Base-by-base conservation (phyloP, 2,797 vertebrate genomes). In the Coluber constrictor region DNA sequence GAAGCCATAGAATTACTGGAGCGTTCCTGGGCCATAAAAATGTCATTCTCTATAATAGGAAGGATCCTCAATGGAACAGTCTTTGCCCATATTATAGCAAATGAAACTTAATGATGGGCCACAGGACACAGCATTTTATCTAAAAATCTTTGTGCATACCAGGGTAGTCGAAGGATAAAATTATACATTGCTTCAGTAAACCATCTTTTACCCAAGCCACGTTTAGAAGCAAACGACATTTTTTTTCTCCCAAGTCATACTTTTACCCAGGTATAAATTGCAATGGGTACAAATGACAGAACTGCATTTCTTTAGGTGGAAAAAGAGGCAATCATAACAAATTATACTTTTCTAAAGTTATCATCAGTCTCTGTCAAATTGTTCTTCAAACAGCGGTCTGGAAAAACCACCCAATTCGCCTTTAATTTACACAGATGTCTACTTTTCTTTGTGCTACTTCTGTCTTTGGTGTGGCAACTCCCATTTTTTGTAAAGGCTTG, bases 291-390 rank as follows among this genome's bases (percentile, higher is more conserved):
- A 97, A 97, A 95, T 95, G 96, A 94, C 92, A 96, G 91, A 96
- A 94, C 95, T 94, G 94, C 91, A 96, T 92, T 97, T 93, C 95
- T 96, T 94, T 93, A 86, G 92, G 90, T 96, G 93, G 95, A 94
- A 95, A 83, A 93, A 92, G 96, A 97, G 96, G 96, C 96, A 98
- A 98, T 98, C 97, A 97, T 88, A 51, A 97, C 96, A 97, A 98
- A 98, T 98, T 97, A 98, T 97, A 97, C 96, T 97, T 98, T 96
- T 96, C 97, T 95, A 95, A 96, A 96, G 96, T 97, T 97, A 97
- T 97, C 97, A 98, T 98, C 97, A 97, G 94, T 97, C 97, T 97
- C 96, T 97, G 96, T 98, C 97, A 98, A 97, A 97, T 97, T 97
- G 97, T 97, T 97, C 97, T 95, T 97, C 96, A 96, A 97, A 97